Base-by-base conservation (phyloP, 2,888 invertebrate genomes). In the Cheilosia pagana region DNA sequence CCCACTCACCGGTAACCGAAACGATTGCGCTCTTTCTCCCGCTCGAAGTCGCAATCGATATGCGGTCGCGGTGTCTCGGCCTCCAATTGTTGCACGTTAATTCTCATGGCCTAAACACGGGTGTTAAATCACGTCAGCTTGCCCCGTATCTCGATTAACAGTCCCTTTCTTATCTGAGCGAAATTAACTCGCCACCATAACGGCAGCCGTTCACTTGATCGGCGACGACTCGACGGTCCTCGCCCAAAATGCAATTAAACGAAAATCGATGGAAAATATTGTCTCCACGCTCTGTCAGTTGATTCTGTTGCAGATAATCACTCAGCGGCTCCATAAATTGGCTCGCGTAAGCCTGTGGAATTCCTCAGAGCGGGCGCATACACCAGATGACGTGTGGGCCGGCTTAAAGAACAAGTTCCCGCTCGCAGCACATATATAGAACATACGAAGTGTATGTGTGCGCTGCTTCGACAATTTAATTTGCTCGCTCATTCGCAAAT, bases 311-410 rank as follows among this genome's bases (percentile, higher is more conserved):
- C 57, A 70, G 63, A 85, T 79, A 85, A 85, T 85, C 83, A 85
- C 70, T 79, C 83, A 85, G 70, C 83, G 75, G 79, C 75, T 75
- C 83, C 70, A 85, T 79, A 78, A 78, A 83, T 83, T 77, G 68
- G 2, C 28, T 53, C 60, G 53, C 77, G 59, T 75, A 52, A 67
- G 67, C 72, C 50, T 63, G 48, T 65, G 81, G 71, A 82, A 82
- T 82, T 76, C 71, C 59, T 43, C n/a, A 12, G n/a, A 74, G 60
- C 67, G 53, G 45, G 63, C 70, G 53, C 25, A 8, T 8, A 6
- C 1, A 28, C 0, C 28, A 6, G 48, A 53, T 74, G 75, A 81
- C 78, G 75, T 71, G 76, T 85, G 76, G 75, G 39, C 68, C 60
- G 50, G 50, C 52, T 55, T 41, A 16, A 28, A 78, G 71, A 78